Evolutionary conservation across 2,888 invertebrate genomes (phyloP).

Genomic region (Synanthedon myopaeformis): DNA sequence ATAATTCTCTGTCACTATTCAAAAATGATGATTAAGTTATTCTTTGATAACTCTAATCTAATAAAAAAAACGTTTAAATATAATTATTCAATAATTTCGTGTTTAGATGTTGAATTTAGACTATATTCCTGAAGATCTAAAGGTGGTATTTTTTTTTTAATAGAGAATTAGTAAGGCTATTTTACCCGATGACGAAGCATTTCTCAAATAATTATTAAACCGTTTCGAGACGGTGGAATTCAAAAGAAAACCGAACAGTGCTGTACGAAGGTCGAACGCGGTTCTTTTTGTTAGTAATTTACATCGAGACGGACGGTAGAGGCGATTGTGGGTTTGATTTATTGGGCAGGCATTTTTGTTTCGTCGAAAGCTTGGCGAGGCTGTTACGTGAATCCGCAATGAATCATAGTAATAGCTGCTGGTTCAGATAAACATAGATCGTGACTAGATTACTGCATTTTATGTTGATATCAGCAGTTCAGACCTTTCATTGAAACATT

Average conservation of each 20-base stretch:
- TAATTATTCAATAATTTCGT: too few relatives aligned
- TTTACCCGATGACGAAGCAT: background rate
- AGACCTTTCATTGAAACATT: too few relatives aligned
- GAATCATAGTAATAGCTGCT: constrained; percentile 39
- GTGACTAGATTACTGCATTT: too few relatives aligned
- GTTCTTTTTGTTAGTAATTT: constrained; percentile 29
- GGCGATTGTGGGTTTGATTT: constrained; percentile 50
- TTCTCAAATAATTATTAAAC: background rate
- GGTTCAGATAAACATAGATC: constrained; percentile 20
- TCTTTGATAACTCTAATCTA: too few relatives aligned
- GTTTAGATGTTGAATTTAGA: too few relatives aligned
- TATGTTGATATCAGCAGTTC: too few relatives aligned
- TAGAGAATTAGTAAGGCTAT: too few relatives aligned
- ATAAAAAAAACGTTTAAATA: too few relatives aligned
- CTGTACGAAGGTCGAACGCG: constrained; percentile 22
- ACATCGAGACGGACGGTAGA: constrained; percentile 19
- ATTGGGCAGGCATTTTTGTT: constrained; percentile 42
- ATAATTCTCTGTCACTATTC: too few relatives aligned
- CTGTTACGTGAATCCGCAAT: constrained; percentile 25
- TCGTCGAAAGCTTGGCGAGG: constrained; percentile 21
- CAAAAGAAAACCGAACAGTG: background rate
- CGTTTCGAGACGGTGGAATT: background rate
- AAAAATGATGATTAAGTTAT: too few relatives aligned
- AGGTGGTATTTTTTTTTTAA: too few relatives aligned
- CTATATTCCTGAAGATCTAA: too few relatives aligned